Evolutionary conservation across 2,797 vertebrate species (phyloP).

Genomic region (Tauraco hartlaubi): DNA sequence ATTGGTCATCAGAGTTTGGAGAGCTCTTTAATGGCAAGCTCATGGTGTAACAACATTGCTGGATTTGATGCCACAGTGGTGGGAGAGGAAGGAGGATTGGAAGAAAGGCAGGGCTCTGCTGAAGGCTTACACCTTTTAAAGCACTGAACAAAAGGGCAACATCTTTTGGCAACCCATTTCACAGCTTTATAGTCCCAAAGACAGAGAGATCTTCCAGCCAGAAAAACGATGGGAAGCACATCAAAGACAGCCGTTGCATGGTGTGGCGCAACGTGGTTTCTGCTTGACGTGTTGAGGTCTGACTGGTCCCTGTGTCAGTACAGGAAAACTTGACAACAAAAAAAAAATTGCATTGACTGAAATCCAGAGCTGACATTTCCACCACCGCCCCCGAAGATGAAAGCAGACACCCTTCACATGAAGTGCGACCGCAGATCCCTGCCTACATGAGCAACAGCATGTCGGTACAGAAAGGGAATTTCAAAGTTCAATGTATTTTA

Average conservation of each 20-base stretch:
- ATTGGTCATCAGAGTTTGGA: conserved; percentile 10
- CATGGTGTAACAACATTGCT: conserved; percentile 16
- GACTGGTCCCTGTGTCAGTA: neutral
- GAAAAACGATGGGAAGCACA: conserved; percentile 33
- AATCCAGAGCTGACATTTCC: neutral
- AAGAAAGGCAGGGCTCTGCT: conserved; percentile 2
- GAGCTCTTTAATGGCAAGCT: conserved; percentile 79
- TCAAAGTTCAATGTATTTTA: conserved; percentile 34
- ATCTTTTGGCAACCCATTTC: conserved; percentile 48
- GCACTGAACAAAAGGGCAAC: conserved; percentile 33
- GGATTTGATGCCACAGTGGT: neutral
- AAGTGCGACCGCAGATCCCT: neutral
- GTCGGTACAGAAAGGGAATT: conserved; percentile 29
- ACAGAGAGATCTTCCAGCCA: conserved; percentile 9
- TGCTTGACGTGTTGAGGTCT: neutral
- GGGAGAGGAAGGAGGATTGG: neutral
- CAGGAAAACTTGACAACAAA: neutral
- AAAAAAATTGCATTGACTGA: neutral
- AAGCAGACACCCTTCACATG: conserved; percentile 12
- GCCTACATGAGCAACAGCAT: conserved; percentile 4
- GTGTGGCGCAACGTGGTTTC: neutral
- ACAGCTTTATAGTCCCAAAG: conserved; percentile 58
- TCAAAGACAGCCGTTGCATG: neutral
- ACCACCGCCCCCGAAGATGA: neutral
- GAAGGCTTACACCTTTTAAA: conserved; percentile 32